Conservation (phyloP, 2,113 vertebrate genomes). For the Tapirus terrestris region DNA sequence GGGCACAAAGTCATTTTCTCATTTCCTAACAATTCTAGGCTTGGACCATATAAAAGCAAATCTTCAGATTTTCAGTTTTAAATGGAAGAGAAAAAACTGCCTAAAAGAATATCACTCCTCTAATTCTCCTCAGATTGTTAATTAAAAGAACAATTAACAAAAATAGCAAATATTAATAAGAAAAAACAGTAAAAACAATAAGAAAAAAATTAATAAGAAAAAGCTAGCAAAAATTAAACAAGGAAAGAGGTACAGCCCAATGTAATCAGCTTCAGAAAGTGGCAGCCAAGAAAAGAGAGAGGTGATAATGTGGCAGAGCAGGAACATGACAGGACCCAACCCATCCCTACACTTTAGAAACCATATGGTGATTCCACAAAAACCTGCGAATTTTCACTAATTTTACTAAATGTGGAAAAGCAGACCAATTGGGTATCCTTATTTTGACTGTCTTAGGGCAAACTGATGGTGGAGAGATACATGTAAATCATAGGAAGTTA, state of each 20-base stretch:
- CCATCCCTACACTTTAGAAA: neutral
- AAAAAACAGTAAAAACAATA: neutral
- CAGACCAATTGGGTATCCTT: neutral
- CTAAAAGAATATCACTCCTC: neutral
- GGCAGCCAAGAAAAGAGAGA: neutral
- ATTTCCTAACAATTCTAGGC: neutral
- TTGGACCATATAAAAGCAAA: neutral
- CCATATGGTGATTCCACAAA: neutral
- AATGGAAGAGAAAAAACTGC: neutral
- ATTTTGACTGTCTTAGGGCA: neutral
- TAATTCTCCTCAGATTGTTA: neutral
- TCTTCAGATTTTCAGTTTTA: neutral
- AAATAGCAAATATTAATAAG: neutral
- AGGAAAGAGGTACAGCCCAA: neutral
- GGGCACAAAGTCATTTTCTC: neutral
- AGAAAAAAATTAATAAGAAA: neutral
- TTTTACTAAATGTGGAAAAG: neutral
- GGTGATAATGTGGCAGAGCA: neutral
- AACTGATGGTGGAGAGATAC: neutral
- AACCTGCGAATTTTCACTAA: neutral
- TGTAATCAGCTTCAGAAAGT: neutral
- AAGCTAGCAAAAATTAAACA: neutral
- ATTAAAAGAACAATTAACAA: neutral
- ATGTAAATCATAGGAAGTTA: neutral
- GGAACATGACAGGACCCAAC: neutral